Evolutionary conservation across 2,888 invertebrate genomes (phyloP).

Genomic region (Hofmannophila pseudospretella): DNA sequence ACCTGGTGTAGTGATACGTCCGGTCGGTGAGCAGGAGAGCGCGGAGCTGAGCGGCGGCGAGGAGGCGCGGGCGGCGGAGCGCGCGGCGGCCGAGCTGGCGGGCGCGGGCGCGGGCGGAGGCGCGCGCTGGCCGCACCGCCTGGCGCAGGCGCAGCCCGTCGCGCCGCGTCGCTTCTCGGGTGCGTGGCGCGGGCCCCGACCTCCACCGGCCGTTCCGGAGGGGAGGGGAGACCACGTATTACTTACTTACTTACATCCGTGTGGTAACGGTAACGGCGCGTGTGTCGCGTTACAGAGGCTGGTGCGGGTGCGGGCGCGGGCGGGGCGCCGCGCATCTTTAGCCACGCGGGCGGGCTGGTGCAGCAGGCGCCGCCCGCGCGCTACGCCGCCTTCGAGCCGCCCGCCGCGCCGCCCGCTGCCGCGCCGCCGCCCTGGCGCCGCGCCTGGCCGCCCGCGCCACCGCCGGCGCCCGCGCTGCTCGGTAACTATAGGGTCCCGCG

Average conservation of each 20-base stretch:
- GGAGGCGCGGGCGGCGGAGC: slow-evolving; percentile 12
- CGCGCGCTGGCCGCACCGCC: slow-evolving; percentile 59
- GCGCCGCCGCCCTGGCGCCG: slow-evolving; percentile 21
- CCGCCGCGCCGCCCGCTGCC: slow-evolving; percentile 16
- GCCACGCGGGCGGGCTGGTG: slow-evolving; percentile 83
- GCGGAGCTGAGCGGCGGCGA: slow-evolving; percentile 9
- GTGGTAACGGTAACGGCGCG: background rate
- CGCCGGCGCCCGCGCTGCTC: background rate
- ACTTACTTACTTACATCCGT: no score
- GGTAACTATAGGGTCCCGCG: no score
- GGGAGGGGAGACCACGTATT: background rate
- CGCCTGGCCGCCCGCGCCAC: slow-evolving; percentile 11
- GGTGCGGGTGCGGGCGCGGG: slow-evolving; percentile 41
- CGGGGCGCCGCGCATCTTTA: slow-evolving; percentile 82
- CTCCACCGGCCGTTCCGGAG: background rate
- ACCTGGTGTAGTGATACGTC: no score
- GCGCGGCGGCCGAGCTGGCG: slow-evolving; percentile 12
- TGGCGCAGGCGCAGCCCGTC: slow-evolving; percentile 61
- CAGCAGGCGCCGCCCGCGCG: slow-evolving; percentile 48
- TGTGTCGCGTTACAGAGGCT: slow-evolving; percentile 14
- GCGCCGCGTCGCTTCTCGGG: slow-evolving; percentile 39
- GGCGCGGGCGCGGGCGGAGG: slow-evolving; percentile 16
- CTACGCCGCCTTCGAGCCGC: slow-evolving; percentile 37
- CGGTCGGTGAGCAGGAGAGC: slow-evolving; percentile 13
- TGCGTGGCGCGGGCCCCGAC: slow-evolving; percentile 9